Base-by-base conservation (phyloP, 2,888 invertebrate genomes). In the Rhimphoctona megacephalus region DNA sequence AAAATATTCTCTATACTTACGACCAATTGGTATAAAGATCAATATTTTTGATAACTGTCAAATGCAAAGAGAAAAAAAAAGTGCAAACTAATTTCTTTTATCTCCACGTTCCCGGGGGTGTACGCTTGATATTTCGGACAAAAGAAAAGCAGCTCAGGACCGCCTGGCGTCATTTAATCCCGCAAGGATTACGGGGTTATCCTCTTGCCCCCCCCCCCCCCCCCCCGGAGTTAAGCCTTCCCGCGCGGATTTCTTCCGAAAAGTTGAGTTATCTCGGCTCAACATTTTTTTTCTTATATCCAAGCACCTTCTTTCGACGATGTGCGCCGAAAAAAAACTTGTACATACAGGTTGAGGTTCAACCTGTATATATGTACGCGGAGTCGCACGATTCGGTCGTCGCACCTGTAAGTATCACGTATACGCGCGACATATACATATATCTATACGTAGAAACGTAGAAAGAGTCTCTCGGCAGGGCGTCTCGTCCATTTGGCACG, bases 361-460 rank as follows among this genome's bases (percentile, higher is more conserved):
- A 8, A 33, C 52, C 72, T 83, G 83, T n/a, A n/a, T n/a, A n/a
- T 77, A 83, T 39, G 39, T 36, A 36, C 19, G 2, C 11, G 33
- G 19, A 39, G 49, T 72, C n/a, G n/a, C 73, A 72, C 61, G 72
- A 70, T 80, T 72, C 61, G 54, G 54, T 57, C 33, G 80, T 46
- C 49, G 72, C 78, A 83, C 83, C 83, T 83, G 83, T 73, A 54
- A 72, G 73, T 64, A 66, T 79, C 72, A 74, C 79, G 83, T 83
- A 73, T 43, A 22, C 2, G 6, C 49, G 39, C 22, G 25, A n/a
- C 30, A 19, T 25, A 43, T 43, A 69, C 33, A 78, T 43, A 61
- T 33, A 77, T 30, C 25, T 33, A 66, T 30, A 22, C 17, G 46
- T 1, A 33, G 11, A 49, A 22, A 7, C 11, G 66, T 66, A 25